Percentiles rank a stretch among this genome's conserved stretches.
phyloP scores from a whole-genome alignment of 2,888 invertebrate species.

The Entomobrya multifasciata region DNA sequence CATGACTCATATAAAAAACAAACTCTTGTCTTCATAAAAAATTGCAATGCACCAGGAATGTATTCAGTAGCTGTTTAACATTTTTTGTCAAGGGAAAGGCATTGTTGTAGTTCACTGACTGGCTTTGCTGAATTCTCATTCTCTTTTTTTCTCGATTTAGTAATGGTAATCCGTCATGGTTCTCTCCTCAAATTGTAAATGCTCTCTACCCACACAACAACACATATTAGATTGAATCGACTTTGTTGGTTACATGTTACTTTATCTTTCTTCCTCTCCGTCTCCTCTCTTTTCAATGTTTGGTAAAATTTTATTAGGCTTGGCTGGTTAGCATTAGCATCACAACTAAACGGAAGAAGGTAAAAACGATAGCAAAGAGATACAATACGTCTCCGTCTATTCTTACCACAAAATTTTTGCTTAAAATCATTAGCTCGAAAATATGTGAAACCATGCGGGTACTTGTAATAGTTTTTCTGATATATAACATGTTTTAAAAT shows the following conservation, averaged over 20 bases:
- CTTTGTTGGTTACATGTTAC: slow-evolving; percentile 31
- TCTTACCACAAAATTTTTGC: neutral
- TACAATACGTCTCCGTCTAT: neutral
- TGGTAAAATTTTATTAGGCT: slow-evolving; percentile 35
- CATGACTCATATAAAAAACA: too few species aligned
- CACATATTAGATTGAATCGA: slow-evolving; percentile 11
- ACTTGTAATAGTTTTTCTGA: too few species aligned
- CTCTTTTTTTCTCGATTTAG: slow-evolving; percentile 22
- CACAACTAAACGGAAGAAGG: slow-evolving; percentile 11
- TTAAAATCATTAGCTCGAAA: too few species aligned
- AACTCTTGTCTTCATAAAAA: neutral
- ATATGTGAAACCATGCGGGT: neutral
- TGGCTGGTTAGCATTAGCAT: neutral
- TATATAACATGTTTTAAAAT: too few species aligned
- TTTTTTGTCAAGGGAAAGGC: neutral
- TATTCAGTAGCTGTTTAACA: neutral
- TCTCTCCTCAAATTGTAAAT: slow-evolving; percentile 16
- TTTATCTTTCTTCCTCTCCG: slow-evolving; percentile 16
- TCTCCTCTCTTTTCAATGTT: neutral
- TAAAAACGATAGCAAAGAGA: neutral
- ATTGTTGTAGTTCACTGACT: slow-evolving; percentile 36
- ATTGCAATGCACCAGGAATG: neutral
- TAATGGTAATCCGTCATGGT: slow-evolving; percentile 50
- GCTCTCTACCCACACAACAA: too few species aligned
- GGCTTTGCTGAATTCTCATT: neutral